Percentiles rank a stretch among this genome's conserved stretches.
Conservation (phyloP, 2,888 invertebrate species). For the Agrenia bidenticulata region DNA sequence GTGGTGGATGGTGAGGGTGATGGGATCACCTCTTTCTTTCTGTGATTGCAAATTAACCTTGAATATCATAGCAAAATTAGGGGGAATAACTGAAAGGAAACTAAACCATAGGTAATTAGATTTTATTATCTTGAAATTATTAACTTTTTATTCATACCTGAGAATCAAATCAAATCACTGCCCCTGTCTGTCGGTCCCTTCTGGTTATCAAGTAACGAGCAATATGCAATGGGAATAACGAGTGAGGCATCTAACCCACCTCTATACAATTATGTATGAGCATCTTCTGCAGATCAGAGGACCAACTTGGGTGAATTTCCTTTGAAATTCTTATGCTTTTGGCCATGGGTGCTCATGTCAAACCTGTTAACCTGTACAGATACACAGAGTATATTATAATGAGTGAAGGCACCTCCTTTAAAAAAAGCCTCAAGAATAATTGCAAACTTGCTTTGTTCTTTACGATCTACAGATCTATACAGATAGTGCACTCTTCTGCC, state of each 20-base stretch:
- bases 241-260: neutral
- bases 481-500: too few species aligned
- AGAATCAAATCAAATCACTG: conserved; percentile 10
- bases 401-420: too few species aligned
- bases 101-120: conserved; percentile 19
- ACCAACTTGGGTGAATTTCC: conserved; percentile 4
- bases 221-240: neutral
- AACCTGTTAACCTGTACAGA: neutral
- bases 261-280: neutral
- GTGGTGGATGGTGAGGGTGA: neutral
- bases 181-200: conserved; percentile 5
- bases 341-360: conserved; percentile 12
- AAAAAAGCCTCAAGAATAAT: too few species aligned
- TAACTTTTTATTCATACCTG: neutral
- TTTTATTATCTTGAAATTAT: conserved; percentile 22
- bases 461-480: too few species aligned
- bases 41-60: conserved; percentile 36
- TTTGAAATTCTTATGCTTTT: neutral
- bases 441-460: too few species aligned
- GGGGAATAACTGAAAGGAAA: conserved; percentile 14
- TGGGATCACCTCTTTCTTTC: conserved; percentile 8
- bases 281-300: neutral
- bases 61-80: conserved; percentile 20
- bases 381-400: too few species aligned
- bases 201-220: neutral